Evolutionary conservation across 2,888 invertebrate genomes (phyloP).

Genomic region (Leucoptera coffeella): DNA sequence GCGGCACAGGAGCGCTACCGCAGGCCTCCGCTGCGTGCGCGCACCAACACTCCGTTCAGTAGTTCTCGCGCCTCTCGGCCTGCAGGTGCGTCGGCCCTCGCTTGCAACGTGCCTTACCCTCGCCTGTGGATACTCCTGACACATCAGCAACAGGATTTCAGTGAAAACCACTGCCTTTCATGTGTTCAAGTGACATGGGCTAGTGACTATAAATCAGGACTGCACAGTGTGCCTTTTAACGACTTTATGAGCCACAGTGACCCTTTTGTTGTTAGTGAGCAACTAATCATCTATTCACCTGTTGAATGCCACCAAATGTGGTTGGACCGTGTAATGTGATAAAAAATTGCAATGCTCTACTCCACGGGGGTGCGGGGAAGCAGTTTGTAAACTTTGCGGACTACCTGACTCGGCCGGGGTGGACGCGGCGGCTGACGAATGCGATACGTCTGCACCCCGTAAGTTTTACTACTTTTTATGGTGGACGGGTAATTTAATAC

Average conservation of each 20-base stretch:
- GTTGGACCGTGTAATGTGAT: constrained; percentile 47
- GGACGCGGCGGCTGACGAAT: constrained; percentile 26
- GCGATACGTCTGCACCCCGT: constrained; percentile 36
- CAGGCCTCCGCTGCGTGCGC: constrained; percentile 36
- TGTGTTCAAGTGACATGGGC: too few relatives aligned
- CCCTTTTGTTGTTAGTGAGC: constrained; percentile 39
- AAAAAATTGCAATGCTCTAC: constrained; percentile 44
- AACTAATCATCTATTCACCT: constrained; percentile 44
- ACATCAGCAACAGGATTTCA: constrained; percentile 8
- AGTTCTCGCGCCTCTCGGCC: constrained; percentile 45
- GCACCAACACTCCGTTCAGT: too few relatives aligned
- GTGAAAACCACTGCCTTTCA: too few relatives aligned
- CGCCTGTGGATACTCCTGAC: too few relatives aligned
- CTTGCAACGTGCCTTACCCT: too few relatives aligned
- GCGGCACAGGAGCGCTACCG: constrained; percentile 46
- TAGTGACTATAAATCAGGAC: too few relatives aligned
- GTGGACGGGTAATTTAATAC: constrained; percentile 38
- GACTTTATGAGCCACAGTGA: constrained; percentile 40
- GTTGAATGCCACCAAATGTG: constrained; percentile 29
- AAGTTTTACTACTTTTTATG: constrained; percentile 28
- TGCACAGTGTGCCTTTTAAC: constrained; percentile 26
- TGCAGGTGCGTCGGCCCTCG: constrained; percentile 37
- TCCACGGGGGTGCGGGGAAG: constrained; percentile 18
- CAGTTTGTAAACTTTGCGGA: constrained; percentile 44
- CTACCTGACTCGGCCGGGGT: constrained; percentile 38